Evolutionary conservation across 1,140 invertebrate genomes (phyloP).

Genomic region (Brachionus plicatilis): DNA sequence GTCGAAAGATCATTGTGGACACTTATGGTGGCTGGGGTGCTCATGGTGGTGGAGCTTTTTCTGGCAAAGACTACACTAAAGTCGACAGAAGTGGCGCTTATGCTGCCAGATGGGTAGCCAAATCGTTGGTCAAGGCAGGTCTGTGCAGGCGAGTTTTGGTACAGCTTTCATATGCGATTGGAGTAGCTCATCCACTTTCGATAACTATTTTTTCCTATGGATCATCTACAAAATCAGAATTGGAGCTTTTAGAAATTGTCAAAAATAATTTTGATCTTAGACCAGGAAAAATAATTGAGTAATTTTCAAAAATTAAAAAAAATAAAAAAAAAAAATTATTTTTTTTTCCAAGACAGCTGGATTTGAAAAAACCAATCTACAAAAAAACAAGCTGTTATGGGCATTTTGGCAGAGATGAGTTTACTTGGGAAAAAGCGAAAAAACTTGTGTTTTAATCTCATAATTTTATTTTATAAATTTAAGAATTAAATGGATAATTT

Average conservation of each 20-base stretch:
- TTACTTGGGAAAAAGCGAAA: slow-evolving; percentile 94
- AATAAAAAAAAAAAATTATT: not conserved
- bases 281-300: slow-evolving; percentile 96
- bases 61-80: slow-evolving; percentile 93
- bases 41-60: slow-evolving; percentile 91
- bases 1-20: slow-evolving; percentile 94
- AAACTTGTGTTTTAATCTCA: slow-evolving; percentile 60
- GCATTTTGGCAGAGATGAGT: slow-evolving; percentile 91
- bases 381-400: slow-evolving; percentile 94
- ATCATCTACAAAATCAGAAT: slow-evolving; percentile 79
- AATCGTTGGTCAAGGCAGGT: slow-evolving; percentile 81
- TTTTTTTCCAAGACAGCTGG: slow-evolving; percentile 71
- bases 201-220: slow-evolving; percentile 95
- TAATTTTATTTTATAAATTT: not conserved
- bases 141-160: slow-evolving; percentile 79
- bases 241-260: slow-evolving; percentile 83
- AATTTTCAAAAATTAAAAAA: slow-evolving; percentile 34
- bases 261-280: slow-evolving; percentile 94
- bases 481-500: slow-evolving; percentile 9
- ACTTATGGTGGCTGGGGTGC: slow-evolving; percentile 97
- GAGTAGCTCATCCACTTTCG: slow-evolving; percentile 84
- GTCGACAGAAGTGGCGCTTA: slow-evolving; percentile 94
- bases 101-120: slow-evolving; percentile 91
- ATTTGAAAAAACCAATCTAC: slow-evolving; percentile 89
- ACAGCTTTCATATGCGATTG: slow-evolving; percentile 87